Conservation (phyloP, 1,140 invertebrate genomes). For the Drosophila persimilis region DNA sequence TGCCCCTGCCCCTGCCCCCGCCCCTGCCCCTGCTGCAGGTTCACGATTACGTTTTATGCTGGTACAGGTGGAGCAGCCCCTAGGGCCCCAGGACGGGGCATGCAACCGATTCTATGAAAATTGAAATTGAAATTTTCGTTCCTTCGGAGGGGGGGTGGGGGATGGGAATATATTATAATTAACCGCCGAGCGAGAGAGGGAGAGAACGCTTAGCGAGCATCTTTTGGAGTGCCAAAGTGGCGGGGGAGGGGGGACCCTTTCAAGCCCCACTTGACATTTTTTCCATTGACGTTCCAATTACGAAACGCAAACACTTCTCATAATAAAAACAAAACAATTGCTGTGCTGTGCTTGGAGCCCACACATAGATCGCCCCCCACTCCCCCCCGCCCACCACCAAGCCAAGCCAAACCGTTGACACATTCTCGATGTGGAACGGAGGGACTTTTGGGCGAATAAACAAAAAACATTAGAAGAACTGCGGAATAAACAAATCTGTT, state of each 20-base stretch:
- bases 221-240: background rate
- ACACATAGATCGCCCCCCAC: conserved; percentile 45
- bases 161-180: conserved; percentile 17
- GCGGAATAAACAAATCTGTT: conserved; percentile 46
- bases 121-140: conserved; percentile 38
- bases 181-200: conserved; percentile 5
- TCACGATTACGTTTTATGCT: conserved; percentile 70
- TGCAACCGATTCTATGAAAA: conserved; percentile 40
- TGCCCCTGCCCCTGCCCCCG: conserved; percentile 8
- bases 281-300: conserved; percentile 72
- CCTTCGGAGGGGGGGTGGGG: background rate
- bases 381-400: background rate
- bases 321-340: conserved; percentile 70
- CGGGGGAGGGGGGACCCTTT: conserved; percentile 23
- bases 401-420: conserved; percentile 52
- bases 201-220: conserved; percentile 19
- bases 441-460: conserved; percentile 51
- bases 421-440: conserved; percentile 41
- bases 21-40: conserved; percentile 59
- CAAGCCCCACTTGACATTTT: conserved; percentile 63
- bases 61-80: conserved; percentile 69
- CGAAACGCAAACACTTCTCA: conserved; percentile 74
- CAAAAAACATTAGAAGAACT: conserved; percentile 61
- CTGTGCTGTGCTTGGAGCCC: conserved; percentile 42
- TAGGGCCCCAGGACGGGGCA: background rate